Evolutionary conservation across 2,113 vertebrate species (phyloP), one percentile per base, ranked within the genome.

Genomic region (Hippopotamus amphibius): DNA sequence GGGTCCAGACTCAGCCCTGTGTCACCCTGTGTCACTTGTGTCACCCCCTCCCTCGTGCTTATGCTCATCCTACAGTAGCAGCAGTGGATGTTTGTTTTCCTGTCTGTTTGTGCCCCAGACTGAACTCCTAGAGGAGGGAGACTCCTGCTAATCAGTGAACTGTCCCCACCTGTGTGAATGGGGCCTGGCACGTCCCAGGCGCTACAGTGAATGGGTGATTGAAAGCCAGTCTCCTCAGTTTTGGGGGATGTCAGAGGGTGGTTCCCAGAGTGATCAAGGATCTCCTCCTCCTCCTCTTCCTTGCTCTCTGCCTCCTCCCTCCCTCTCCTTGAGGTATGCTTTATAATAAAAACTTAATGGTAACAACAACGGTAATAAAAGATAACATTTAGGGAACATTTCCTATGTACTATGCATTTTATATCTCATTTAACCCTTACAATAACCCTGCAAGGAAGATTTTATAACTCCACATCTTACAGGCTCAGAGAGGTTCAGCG

Each of bases 321-420:
- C 9, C 17, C 46, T 41, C 6, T n/a, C 59, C n/a, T 26, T 66
- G 41, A 82, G 15, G 33, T 85, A 74, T 65, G 50, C 50, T 86
- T 93, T 94, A 28, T 30, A 85, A 68, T 76, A 90, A 96, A 93
- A 71, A 55, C 16, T 24, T 88, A 41, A 83, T 43, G 92, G 26
- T n/a, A 72, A 26, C 83, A 74, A 26, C 83, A 74, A 22, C 19
- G 33, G 9, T 24, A 83, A 77, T 30, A 43, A 93, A 90, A 77
- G 7, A 37, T 77, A 85, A 55, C 30, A n/a, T 77, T 66, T 81
- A 55, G 26, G 71, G 46, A 94, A 82, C 48, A 65, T 86, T 93
- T 95, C 33, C 61, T 88, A 3, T 65, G 28, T 30, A 46, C 43
- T 65, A 0, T 41, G 17, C 24, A 1, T 93, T 74, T 72, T 82